These are phyloP conservation scores for Cerceris ruficornis DNA, from an alignment of 2,888 invertebrate species.

Conservation along the genomic window DNA sequence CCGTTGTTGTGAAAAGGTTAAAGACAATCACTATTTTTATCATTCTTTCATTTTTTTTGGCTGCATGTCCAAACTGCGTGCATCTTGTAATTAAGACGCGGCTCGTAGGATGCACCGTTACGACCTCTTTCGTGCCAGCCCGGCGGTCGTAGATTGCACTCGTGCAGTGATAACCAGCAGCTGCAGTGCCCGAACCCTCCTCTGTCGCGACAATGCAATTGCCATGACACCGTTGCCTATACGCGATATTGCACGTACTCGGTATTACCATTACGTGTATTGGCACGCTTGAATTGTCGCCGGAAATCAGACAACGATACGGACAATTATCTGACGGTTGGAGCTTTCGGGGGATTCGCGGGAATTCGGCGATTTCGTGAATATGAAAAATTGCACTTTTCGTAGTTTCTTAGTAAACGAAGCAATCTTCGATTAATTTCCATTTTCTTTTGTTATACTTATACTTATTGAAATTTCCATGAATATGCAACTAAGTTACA, in stretches of 20 bases:
- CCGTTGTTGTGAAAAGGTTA: too few species aligned
- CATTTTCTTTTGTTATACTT: too few species aligned
- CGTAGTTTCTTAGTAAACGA: too few species aligned
- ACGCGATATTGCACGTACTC: constrained; percentile 44
- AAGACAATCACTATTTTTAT: too few species aligned
- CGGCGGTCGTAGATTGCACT: constrained; percentile 61
- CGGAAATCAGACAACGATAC: background rate
- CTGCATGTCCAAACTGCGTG: constrained; percentile 22
- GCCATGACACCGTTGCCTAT: constrained; percentile 58
- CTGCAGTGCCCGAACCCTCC: constrained; percentile 70
- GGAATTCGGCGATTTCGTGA: background rate
- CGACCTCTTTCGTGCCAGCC: constrained; percentile 38
- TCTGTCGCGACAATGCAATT: constrained; percentile 69
- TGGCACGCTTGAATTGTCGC: constrained; percentile 8
- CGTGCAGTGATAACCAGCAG: constrained; percentile 77
- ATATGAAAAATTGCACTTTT: too few species aligned
- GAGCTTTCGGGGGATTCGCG: background rate
- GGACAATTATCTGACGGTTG: background rate
- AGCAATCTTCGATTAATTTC: too few species aligned
- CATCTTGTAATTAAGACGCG: constrained; percentile 61
- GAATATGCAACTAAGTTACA: too few species aligned
- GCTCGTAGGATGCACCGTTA: constrained; percentile 58
- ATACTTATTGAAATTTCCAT: too few species aligned
- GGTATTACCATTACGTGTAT: constrained; percentile 30
- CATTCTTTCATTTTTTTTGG: too few species aligned